A percentile compares a stretch with the other conserved stretches of the same genome.
Conservation (phyloP, 2,797 vertebrate species). For the Sphenodon punctatus region DNA sequence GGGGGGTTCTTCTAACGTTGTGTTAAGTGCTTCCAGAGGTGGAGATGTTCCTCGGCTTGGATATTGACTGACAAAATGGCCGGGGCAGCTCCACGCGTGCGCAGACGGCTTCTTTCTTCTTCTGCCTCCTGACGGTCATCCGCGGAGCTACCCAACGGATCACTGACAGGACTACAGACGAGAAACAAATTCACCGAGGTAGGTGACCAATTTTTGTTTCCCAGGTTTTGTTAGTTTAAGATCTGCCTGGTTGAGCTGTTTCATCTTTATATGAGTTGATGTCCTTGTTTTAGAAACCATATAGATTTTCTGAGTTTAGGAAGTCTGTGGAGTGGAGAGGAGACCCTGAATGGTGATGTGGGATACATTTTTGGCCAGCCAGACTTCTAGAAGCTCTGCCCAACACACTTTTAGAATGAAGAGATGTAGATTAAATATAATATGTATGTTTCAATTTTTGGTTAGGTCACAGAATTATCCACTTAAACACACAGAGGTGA, state of each 20-base stretch:
- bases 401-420: not conserved
- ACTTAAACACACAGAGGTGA: slow-evolving; percentile 54
- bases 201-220: too few species aligned
- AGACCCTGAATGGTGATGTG: not conserved
- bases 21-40: too few species aligned
- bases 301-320: not conserved
- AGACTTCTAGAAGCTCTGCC: not conserved
- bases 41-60: too few species aligned
- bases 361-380: not conserved
- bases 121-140: too few species aligned
- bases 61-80: too few species aligned
- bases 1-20: too few species aligned
- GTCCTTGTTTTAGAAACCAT: not conserved
- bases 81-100: too few species aligned
- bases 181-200: not conserved
- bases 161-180: too few species aligned
- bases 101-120: too few species aligned
- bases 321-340: not conserved
- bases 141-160: too few species aligned
- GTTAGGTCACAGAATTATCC: slow-evolving; percentile 64
- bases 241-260: not conserved
- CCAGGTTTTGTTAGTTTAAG: too few species aligned
- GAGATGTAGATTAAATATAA: not conserved
- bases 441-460: not conserved
- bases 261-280: not conserved